Percentiles rank a stretch among this genome's conserved stretches.
Conservation (phyloP, 1,140 invertebrate species). For the Eueides isabella region DNA sequence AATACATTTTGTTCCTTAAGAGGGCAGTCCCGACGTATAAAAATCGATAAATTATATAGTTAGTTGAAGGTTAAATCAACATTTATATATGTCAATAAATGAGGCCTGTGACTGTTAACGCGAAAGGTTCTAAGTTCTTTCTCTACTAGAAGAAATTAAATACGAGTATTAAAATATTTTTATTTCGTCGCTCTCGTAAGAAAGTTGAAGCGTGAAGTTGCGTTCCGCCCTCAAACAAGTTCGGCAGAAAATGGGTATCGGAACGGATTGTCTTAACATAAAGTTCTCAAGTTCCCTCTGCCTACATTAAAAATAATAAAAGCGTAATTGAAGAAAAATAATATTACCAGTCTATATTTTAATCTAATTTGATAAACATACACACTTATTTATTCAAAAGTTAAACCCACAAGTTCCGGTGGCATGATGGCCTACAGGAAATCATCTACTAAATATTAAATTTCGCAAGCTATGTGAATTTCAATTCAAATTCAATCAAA, state of each 20-base stretch:
- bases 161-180: no score
- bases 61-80: neutral
- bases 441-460: slow-evolving; percentile 3
- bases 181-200: no score
- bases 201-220: no score
- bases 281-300: no score
- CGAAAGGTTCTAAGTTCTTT: no score
- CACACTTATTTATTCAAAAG: neutral
- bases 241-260: no score
- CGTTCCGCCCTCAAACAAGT: no score
- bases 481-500: slow-evolving; percentile 13
- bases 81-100: neutral
- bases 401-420: neutral
- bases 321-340: no score
- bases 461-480: neutral
- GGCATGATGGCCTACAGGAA: slow-evolving; percentile 3
- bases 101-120: no score
- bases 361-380: neutral
- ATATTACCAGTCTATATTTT: neutral
- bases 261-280: no score
- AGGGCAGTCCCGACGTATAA: neutral
- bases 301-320: no score
- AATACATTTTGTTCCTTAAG: neutral
- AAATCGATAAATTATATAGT: neutral
- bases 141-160: no score